Conservation (phyloP, 53 echinoderm and acorn worm species). For the Actinopyga echinites region DNA sequence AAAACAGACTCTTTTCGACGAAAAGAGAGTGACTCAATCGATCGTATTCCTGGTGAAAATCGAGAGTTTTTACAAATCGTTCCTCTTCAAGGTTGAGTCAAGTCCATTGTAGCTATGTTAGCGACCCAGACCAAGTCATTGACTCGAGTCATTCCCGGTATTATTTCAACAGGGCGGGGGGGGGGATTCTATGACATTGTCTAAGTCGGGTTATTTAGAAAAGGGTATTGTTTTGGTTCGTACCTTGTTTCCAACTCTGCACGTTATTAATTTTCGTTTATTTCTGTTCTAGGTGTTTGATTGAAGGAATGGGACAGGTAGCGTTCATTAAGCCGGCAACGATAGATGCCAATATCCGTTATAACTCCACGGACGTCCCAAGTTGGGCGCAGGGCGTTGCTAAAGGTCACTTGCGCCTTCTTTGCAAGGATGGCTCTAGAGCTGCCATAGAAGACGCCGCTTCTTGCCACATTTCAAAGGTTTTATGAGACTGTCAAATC, state of each 20-base stretch:
- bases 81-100: no score
- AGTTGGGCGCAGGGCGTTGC: constrained; percentile 44
- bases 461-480: constrained; percentile 71
- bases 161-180: no score
- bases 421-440: constrained; percentile 69
- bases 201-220: neutral
- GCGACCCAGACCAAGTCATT: no score
- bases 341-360: constrained; percentile 52
- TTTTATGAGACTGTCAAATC: no score
- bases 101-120: no score
- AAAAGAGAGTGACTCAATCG: no score
- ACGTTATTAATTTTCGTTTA: neutral
- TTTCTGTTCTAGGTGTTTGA: constrained; percentile 63
- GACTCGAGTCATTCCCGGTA: no score
- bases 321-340: constrained; percentile 86
- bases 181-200: no score
- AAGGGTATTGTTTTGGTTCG: neutral
- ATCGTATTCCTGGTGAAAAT: no score
- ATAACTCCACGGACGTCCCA: neutral
- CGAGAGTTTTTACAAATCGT: no score
- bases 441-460: constrained; percentile 22
- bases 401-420: constrained; percentile 49
- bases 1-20: no score
- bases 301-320: constrained; percentile 71
- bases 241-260: no score